A percentile compares a stretch with the other conserved stretches of the same genome.
phyloP scores from a whole-genome alignment of 2,113 vertebrate species.

The Puntigrus tetrazona region DNA sequence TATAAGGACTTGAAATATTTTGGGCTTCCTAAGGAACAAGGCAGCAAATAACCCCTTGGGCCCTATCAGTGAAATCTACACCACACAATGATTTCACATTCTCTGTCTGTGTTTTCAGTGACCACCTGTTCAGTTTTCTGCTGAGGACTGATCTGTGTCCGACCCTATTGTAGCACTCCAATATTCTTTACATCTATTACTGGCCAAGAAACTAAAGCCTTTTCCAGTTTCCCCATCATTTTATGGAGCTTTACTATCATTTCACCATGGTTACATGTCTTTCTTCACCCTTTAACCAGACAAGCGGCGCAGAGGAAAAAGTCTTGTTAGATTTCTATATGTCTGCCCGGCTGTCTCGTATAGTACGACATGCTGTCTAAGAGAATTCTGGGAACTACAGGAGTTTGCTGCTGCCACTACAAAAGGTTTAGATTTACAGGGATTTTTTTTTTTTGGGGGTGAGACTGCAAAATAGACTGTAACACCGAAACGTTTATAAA shows the following conservation, averaged over 20 bases:
- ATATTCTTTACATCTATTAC: constrained; percentile 72
- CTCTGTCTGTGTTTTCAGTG: constrained; percentile 59
- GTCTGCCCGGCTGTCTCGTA: constrained; percentile 58
- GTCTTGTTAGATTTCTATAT: constrained; percentile 62
- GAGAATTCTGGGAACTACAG: constrained; percentile 48
- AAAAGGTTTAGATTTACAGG: constrained; percentile 69
- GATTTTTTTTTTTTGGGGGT: constrained; percentile 43
- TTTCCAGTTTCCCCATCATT: constrained; percentile 64
- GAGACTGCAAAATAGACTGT: constrained; percentile 66
- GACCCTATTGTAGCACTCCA: constrained; percentile 65
- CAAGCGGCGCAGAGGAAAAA: constrained; percentile 56
- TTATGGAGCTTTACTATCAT: constrained; percentile 62
- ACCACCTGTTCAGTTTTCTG: constrained; percentile 75
- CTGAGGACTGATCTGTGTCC: constrained; percentile 17
- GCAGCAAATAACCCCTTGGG: constrained; percentile 70
- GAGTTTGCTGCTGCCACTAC: constrained; percentile 51
- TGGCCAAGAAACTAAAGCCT: constrained; percentile 69
- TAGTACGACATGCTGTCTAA: constrained; percentile 59
- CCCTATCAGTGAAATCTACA: constrained; percentile 77
- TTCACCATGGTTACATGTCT: constrained; percentile 63
- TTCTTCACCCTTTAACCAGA: constrained; percentile 58
- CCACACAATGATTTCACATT: constrained; percentile 70
- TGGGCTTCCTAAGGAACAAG: constrained; percentile 71
- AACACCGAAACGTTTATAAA: constrained; percentile 68
- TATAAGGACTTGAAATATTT: constrained; percentile 70